Conservation (phyloP, 2,797 vertebrate species). For the Champsocephalus gunnari region DNA sequence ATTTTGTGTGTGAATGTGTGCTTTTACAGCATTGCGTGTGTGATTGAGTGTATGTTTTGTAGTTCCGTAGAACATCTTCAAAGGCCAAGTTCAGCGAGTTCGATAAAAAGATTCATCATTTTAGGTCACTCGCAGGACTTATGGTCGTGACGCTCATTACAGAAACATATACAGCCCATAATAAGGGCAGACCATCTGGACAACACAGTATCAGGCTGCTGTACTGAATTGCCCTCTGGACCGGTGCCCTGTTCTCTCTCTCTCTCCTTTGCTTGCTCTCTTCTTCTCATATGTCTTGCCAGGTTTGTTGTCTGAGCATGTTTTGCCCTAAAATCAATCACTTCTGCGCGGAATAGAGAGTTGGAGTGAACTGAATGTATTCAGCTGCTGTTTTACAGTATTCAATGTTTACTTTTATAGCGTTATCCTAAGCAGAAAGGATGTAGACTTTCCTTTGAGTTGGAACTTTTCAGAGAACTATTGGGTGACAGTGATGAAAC, state of each 20-base stretch:
- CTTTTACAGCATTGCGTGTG: not conserved
- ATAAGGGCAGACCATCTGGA: conserved; percentile 77
- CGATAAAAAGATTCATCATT: conserved; percentile 39
- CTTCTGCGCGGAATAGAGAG: conserved; percentile 56
- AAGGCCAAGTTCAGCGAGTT: conserved; percentile 35
- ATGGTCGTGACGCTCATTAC: conserved; percentile 52
- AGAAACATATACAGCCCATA: conserved; percentile 69
- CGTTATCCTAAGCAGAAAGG: conserved; percentile 11
- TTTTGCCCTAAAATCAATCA: conserved; percentile 69
- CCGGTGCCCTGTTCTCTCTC: conserved; percentile 48
- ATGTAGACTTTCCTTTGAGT: conserved; percentile 12
- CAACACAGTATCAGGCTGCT: conserved; percentile 63
- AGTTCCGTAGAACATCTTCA: conserved; percentile 16
- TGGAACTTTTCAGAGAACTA: conserved; percentile 41
- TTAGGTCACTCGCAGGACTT: conserved; percentile 55
- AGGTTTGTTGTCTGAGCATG: conserved; percentile 67
- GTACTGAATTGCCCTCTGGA: conserved; percentile 72
- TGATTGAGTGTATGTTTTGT: not conserved
- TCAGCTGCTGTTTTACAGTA: conserved; percentile 28
- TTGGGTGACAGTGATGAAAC: conserved; percentile 43
- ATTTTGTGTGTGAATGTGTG: conserved; percentile 4
- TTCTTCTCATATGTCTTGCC: conserved; percentile 66
- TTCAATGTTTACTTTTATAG: conserved; percentile 15
- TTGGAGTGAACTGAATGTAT: conserved; percentile 42
- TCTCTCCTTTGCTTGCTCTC: conserved; percentile 33